Conservation (phyloP, 2,113 vertebrate species). For the Petrocephalus microphthalmus region DNA sequence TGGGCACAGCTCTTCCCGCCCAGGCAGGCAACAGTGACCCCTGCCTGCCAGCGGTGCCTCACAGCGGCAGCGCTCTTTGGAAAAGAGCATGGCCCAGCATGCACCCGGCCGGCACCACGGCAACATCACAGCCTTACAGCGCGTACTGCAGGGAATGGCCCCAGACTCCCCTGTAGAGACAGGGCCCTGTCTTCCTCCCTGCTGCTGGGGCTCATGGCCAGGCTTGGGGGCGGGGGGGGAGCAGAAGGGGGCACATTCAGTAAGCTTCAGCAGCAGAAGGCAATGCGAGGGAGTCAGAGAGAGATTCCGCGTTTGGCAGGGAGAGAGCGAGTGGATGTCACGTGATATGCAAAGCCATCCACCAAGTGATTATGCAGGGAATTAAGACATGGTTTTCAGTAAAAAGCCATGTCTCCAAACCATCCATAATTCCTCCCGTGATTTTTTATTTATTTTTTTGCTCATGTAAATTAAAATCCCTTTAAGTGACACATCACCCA, state of each 20-base stretch:
- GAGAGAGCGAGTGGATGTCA: not conserved
- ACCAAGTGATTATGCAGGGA: not conserved
- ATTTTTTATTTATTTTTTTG: not conserved
- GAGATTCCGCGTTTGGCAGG: not conserved
- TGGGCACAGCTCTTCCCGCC: slow-evolving; percentile 22
- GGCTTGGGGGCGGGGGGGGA: not conserved
- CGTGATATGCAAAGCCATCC: not conserved
- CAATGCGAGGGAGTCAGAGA: not conserved
- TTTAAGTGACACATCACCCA: not conserved
- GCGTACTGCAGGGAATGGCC: not conserved
- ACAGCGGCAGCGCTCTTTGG: slow-evolving; percentile 10
- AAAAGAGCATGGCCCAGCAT: slow-evolving; percentile 31
- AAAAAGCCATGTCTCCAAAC: not conserved
- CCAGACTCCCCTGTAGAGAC: slow-evolving; percentile 6
- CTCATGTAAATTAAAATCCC: slow-evolving; percentile 10
- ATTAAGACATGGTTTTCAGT: not conserved
- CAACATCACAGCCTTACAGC: slow-evolving; percentile 22
- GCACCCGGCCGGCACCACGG: slow-evolving; percentile 21
- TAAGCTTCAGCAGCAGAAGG: not conserved
- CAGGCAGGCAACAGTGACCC: slow-evolving; percentile 24
- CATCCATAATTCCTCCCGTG: not conserved
- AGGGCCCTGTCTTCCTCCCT: not conserved
- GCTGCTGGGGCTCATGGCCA: not conserved
- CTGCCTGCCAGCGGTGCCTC: slow-evolving; percentile 16
- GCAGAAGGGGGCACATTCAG: not conserved